Percentiles rank a stretch among this genome's conserved stretches.
phyloP scores from a whole-genome alignment of 2,888 invertebrate genomes.

The Asteroscopus sphinx region DNA sequence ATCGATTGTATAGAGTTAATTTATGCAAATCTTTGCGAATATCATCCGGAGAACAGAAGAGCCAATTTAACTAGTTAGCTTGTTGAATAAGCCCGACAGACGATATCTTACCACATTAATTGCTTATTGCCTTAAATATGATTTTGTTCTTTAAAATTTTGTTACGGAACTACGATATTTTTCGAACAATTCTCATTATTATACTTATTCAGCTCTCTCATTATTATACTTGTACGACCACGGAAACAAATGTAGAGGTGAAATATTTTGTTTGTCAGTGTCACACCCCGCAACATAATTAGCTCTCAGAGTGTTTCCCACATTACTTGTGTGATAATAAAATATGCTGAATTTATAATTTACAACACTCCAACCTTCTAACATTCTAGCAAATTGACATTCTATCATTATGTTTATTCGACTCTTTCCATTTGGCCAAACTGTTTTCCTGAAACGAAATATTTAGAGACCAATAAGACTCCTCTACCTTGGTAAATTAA shows the following conservation, averaged over 20 bases:
- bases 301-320: constrained; percentile 16
- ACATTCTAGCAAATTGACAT: constrained; percentile 26
- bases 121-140: constrained; percentile 22
- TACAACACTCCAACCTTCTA: constrained; percentile 12
- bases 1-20: constrained; percentile 42
- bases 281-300: constrained; percentile 21
- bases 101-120: constrained; percentile 7
- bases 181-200: neutral
- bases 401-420: constrained; percentile 30
- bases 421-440: constrained; percentile 35
- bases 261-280: constrained; percentile 36
- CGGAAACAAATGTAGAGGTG: constrained; percentile 17
- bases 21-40: constrained; percentile 49
- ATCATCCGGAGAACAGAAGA: constrained; percentile 35
- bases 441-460: constrained; percentile 53
- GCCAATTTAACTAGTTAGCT: constrained; percentile 46
- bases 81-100: constrained; percentile 27
- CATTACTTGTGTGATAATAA: constrained; percentile 21
- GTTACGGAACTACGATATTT: constrained; percentile 7
- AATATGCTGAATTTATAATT: constrained; percentile 27
- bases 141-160: constrained; percentile 25
- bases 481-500: constrained; percentile 59
- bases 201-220: no score
- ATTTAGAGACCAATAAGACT: constrained; percentile 60
- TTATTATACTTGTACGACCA: neutral